Conservation (phyloP, 2,888 invertebrate genomes). For the Hanleya hanleyi region DNA sequence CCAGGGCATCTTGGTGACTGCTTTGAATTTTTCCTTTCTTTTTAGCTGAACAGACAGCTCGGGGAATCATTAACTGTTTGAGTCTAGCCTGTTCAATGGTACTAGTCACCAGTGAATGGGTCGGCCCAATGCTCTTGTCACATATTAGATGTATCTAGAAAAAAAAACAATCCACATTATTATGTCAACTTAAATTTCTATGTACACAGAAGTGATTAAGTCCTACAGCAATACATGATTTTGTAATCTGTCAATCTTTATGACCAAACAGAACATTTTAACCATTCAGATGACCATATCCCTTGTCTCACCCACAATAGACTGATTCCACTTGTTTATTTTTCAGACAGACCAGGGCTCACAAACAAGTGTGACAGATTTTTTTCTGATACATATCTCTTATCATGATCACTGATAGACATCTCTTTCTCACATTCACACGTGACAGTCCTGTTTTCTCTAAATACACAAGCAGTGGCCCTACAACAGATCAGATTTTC, state of each 20-base stretch:
- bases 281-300: no score
- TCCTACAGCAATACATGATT: not conserved
- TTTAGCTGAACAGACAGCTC: slow-evolving; percentile 34
- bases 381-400: no score
- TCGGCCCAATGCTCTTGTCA: slow-evolving; percentile 68
- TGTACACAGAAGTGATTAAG: not conserved
- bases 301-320: not conserved
- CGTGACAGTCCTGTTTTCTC: no score
- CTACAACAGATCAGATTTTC: not conserved
- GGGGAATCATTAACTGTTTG: slow-evolving; percentile 43
- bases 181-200: not conserved
- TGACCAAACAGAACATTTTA: no score
- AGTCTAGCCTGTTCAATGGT: slow-evolving; percentile 80
- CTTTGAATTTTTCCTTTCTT: no score
- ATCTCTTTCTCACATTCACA: no score
- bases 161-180: not conserved
- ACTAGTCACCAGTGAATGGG: slow-evolving; percentile 76
- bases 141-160: slow-evolving; percentile 76
- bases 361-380: no score
- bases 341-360: no score
- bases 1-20: no score
- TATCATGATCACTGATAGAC: no score
- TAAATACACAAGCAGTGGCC: no score
- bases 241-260: not conserved
- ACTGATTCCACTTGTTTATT: no score